phyloP scores from a whole-genome alignment of 2,797 vertebrate species.

The Anisognathus igniventris region DNA sequence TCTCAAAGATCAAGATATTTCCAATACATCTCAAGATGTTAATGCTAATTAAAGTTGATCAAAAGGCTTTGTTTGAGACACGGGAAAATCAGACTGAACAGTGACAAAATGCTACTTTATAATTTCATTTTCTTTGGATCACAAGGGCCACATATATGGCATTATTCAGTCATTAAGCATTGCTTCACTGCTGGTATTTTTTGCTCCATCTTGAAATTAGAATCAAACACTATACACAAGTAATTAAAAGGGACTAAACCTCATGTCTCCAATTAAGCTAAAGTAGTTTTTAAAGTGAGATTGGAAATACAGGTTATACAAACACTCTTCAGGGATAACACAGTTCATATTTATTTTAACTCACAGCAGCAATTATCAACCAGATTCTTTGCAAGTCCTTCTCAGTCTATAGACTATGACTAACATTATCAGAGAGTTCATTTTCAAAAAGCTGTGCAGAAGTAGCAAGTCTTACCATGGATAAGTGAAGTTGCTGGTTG shows the following conservation, averaged over 20 bases:
- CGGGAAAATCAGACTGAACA: neutral
- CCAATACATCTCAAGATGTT: neutral
- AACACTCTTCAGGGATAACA: neutral
- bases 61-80: neutral
- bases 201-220: neutral
- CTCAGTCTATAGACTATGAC: neutral
- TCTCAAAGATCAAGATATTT: neutral
- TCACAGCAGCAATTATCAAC: neutral
- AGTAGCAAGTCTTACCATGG: neutral
- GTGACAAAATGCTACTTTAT: neutral
- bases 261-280: neutral
- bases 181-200: neutral
- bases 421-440: neutral
- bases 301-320: neutral
- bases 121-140: neutral
- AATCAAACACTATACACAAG: neutral
- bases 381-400: neutral
- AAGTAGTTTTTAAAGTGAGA: neutral
- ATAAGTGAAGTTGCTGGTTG: neutral
- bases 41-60: neutral
- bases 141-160: neutral
- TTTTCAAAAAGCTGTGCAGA: neutral
- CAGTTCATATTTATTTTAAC: neutral
- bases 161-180: neutral
- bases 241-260: neutral